Conservation (phyloP, 2,888 invertebrate species). For the Caenorhabditis becei region DNA sequence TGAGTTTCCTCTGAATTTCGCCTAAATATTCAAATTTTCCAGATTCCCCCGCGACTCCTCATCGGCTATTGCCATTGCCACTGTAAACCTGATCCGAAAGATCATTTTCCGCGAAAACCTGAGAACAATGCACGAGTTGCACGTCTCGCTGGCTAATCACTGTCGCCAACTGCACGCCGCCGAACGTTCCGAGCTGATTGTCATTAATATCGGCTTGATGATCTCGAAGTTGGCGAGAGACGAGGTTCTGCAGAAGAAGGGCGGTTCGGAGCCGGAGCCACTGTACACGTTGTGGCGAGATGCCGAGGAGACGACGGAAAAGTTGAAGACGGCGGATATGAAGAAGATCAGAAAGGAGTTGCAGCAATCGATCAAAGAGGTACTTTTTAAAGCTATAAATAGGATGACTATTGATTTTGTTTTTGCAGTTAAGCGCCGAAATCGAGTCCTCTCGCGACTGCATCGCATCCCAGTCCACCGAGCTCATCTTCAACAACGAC, state of each 20-base stretch:
- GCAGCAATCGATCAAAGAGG: slow-evolving; percentile 65
- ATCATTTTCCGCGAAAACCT: slow-evolving; percentile 65
- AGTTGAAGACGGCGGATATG: slow-evolving; percentile 53
- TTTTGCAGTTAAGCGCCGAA: slow-evolving; percentile 68
- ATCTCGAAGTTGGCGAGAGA: slow-evolving; percentile 73
- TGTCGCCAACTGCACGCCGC: slow-evolving; percentile 60
- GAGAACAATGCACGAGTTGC: slow-evolving; percentile 61
- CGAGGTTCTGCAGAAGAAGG: slow-evolving; percentile 65
- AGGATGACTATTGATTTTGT: too few relatives aligned
- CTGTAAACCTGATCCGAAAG: slow-evolving; percentile 61
- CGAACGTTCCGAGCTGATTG: slow-evolving; percentile 61
- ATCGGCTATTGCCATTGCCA: slow-evolving; percentile 50
- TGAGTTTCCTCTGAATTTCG: slow-evolving; percentile 11
- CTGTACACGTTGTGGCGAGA: slow-evolving; percentile 72
- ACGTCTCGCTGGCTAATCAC: slow-evolving; percentile 56
- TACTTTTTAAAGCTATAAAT: slow-evolving; percentile 11
- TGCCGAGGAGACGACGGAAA: slow-evolving; percentile 43
- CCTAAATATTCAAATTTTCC: neutral
- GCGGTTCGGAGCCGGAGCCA: slow-evolving; percentile 67
- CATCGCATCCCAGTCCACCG: slow-evolving; percentile 67
- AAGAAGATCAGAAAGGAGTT: slow-evolving; percentile 69
- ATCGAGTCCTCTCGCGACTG: slow-evolving; percentile 70
- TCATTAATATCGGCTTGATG: slow-evolving; percentile 72
- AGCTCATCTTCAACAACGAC: slow-evolving; percentile 71
- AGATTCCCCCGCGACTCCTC: slow-evolving; percentile 61